Percentiles rank a stretch among this genome's conserved stretches.
Conservation (phyloP, 2,113 vertebrate species). For the Tursiops truncatus region DNA sequence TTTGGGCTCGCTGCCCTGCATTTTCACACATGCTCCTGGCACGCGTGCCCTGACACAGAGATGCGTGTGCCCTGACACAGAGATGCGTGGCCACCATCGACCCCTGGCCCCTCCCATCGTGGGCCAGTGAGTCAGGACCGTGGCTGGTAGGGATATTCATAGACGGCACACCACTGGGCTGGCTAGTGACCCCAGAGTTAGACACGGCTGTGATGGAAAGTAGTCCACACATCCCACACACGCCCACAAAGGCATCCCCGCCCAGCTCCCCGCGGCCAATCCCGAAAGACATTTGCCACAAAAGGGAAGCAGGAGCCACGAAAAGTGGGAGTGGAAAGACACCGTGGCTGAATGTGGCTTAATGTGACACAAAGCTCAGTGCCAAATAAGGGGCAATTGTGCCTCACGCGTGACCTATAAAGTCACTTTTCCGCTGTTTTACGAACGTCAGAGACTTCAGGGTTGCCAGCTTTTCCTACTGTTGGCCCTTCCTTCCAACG, state of each 20-base stretch:
- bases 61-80: too few relatives aligned
- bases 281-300: neutral
- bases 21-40: neutral
- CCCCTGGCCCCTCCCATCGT: rapidly evolving
- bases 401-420: rapidly evolving
- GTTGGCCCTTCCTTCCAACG: neutral
- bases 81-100: too few relatives aligned
- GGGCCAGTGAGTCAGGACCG: neutral
- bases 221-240: rapidly evolving
- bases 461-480: too few relatives aligned
- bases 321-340: neutral
- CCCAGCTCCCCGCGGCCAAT: rapidly evolving
- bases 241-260: rapidly evolving
- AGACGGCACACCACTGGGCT: rapidly evolving
- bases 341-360: too few relatives aligned
- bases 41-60: neutral
- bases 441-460: rapidly evolving
- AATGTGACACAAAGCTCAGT: neutral
- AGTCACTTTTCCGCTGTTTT: rapidly evolving
- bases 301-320: neutral
- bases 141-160: neutral
- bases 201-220: rapidly evolving
- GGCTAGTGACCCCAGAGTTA: neutral
- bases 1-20: rapidly evolving
- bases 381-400: neutral